Percentiles rank a stretch among this genome's conserved stretches.
Conservation (phyloP, 2,797 vertebrate genomes). For the Macropodus opercularis region DNA sequence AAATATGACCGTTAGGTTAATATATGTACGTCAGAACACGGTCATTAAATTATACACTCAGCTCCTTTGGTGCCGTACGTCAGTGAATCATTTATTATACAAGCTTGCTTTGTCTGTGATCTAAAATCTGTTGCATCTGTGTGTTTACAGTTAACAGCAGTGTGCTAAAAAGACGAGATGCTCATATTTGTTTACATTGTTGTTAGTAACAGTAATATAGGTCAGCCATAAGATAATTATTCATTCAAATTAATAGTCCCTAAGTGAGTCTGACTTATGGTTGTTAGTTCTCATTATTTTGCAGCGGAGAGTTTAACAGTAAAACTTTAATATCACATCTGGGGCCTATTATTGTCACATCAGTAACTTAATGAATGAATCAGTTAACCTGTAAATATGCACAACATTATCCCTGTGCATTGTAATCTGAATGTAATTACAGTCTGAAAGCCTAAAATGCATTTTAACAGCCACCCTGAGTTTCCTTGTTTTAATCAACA, state of each 20-base stretch:
- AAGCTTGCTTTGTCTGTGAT: neutral
- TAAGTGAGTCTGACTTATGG: constrained; percentile 36
- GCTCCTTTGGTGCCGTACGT: constrained; percentile 2
- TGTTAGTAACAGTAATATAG: constrained; percentile 43
- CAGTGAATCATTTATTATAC: constrained; percentile 4
- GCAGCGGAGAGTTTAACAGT: constrained; percentile 24
- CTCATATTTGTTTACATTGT: constrained; percentile 15
- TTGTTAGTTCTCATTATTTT: constrained; percentile 48
- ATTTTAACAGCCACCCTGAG: neutral
- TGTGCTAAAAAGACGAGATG: constrained; percentile 3
- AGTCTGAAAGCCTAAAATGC: constrained; percentile 5
- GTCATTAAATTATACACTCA: constrained; percentile 11
- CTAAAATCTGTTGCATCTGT: neutral
- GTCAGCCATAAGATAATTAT: constrained; percentile 47
- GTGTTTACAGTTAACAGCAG: constrained; percentile 11
- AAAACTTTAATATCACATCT: constrained; percentile 25
- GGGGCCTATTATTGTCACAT: constrained; percentile 16
- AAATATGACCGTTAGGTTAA: constrained; percentile 3
- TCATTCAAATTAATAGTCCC: constrained; percentile 47
- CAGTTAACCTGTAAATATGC: constrained; percentile 45
- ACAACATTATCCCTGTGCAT: constrained; percentile 35
- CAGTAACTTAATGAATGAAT: constrained; percentile 39
- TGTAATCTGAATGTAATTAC: constrained; percentile 19
- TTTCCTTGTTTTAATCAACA: constrained; percentile 27
- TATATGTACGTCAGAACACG: constrained; percentile 1